Evolutionary conservation across 2,888 invertebrate species (phyloP), one percentile per base, ranked within the genome.

Genomic region (Sisyra terminalis): DNA sequence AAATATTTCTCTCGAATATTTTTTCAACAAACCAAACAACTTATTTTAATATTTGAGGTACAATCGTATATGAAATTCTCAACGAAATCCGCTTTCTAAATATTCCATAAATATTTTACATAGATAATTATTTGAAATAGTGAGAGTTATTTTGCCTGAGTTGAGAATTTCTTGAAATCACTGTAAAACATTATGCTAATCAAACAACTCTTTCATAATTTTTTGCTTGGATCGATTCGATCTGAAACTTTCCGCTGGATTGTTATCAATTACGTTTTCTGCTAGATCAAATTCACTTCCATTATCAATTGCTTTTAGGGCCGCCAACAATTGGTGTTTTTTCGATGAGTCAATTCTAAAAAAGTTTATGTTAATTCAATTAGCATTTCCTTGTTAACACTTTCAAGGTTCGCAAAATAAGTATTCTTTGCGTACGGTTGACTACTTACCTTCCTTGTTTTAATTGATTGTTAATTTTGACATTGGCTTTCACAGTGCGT

Each of bases 281-380:
- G 15, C 8, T 1, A 16, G 31, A n/a, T 42, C 35, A n/a, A 43
- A n/a, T 15, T 50, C 49, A 11, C 63, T 61, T 4, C 61, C 63
- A 47, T 70, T 64, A 52, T 77, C 77, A 46, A 78, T 77, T 15
- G 73, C 73, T 51, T 72, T 71, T 45, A 78, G 63, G 2, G 73
- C 71, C 10, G 73, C 75, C 41, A 78, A 59, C 34, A 78, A 55
- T 51, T 73, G 71, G 39, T 64, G 65, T 52, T 75, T 76, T 44
- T 68, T 67, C 32, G 63, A 17, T 39, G 37, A 42, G 31, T 29
- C 44, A 15, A 37, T 41, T 14, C 30, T 37, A 38, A 8, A 41
- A 45, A 37, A 37, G 14, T 24, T 5, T 24, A 24, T 24, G 24
- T 24, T 24, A 24, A 24, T 24, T 24, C 7, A 24, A 24, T 24